Percentiles rank a stretch among this genome's conserved stretches.
Evolutionary conservation across 2,888 invertebrate species (phyloP).

Genomic region (Torymus auratus): DNA sequence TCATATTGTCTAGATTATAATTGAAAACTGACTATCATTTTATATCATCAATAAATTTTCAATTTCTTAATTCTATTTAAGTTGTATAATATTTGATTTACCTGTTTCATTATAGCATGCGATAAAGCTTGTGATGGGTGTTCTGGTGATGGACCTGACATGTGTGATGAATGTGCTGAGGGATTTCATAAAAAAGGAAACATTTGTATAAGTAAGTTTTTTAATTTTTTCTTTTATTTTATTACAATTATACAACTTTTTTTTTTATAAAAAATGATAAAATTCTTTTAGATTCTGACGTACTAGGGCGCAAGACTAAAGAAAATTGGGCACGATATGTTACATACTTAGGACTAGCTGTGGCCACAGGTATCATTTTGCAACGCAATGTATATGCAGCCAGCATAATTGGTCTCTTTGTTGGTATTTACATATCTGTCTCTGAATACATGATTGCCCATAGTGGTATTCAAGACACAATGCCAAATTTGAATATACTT

Average conservation of each 20-base stretch:
- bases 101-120: slow-evolving; percentile 79
- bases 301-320: slow-evolving; percentile 78
- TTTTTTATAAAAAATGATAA: neutral
- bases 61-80: slow-evolving; percentile 12
- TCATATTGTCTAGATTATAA: slow-evolving; percentile 6
- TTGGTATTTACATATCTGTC: slow-evolving; percentile 88
- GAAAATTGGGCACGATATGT: slow-evolving; percentile 85
- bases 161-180: slow-evolving; percentile 89
- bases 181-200: slow-evolving; percentile 86
- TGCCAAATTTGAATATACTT: slow-evolving; percentile 66
- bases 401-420: slow-evolving; percentile 86
- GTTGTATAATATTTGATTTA: slow-evolving; percentile 12
- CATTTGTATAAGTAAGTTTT: slow-evolving; percentile 84
- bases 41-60: slow-evolving; percentile 4
- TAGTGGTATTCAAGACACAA: slow-evolving; percentile 68
- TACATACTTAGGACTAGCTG: slow-evolving; percentile 89
- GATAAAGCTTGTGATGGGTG: slow-evolving; percentile 91
- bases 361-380: slow-evolving; percentile 91
- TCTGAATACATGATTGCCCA: slow-evolving; percentile 86
- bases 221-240: slow-evolving; percentile 18
- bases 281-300: slow-evolving; percentile 50
- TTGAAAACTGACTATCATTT: slow-evolving; percentile 4
- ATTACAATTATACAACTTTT: slow-evolving; percentile 5
- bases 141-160: slow-evolving; percentile 93
- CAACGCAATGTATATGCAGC: slow-evolving; percentile 88